phyloP scores from a whole-genome alignment of 2,113 vertebrate genomes.

The Centropus bengalensis region DNA sequence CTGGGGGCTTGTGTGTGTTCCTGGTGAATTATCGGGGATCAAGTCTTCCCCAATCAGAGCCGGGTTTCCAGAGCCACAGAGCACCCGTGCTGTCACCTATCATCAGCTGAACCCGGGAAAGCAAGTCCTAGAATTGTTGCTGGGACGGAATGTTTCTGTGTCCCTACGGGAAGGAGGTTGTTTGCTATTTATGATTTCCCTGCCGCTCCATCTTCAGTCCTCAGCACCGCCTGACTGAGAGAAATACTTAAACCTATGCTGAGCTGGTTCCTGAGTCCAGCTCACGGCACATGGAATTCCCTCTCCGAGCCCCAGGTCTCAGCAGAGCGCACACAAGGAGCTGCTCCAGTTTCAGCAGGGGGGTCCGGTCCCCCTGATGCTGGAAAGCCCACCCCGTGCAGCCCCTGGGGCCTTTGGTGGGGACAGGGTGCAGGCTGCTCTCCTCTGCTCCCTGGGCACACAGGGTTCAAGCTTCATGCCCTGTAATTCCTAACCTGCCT shows the following conservation, averaged over 20 bases:
- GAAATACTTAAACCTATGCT: neutral
- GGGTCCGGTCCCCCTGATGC: neutral
- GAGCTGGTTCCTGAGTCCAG: neutral
- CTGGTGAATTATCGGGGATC: neutral
- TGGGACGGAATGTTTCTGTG: neutral
- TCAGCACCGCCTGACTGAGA: neutral
- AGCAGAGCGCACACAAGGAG: neutral
- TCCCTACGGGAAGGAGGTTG: neutral
- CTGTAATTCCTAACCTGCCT: neutral
- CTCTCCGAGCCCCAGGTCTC: neutral
- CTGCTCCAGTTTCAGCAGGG: neutral
- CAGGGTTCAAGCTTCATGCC: neutral
- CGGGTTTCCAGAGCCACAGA: neutral
- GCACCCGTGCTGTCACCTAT: neutral
- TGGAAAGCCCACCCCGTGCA: neutral
- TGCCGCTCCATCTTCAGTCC: neutral
- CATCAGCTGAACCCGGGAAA: neutral
- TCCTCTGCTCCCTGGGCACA: neutral
- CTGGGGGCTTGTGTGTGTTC: neutral
- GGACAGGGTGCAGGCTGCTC: neutral
- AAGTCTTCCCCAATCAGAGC: neutral
- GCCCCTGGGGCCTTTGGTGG: neutral
- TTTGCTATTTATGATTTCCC: neutral
- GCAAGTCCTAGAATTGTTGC: neutral
- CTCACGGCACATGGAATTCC: neutral